phyloP scores from a whole-genome alignment of 2,888 invertebrate species.

The Ochropleura plecta region DNA sequence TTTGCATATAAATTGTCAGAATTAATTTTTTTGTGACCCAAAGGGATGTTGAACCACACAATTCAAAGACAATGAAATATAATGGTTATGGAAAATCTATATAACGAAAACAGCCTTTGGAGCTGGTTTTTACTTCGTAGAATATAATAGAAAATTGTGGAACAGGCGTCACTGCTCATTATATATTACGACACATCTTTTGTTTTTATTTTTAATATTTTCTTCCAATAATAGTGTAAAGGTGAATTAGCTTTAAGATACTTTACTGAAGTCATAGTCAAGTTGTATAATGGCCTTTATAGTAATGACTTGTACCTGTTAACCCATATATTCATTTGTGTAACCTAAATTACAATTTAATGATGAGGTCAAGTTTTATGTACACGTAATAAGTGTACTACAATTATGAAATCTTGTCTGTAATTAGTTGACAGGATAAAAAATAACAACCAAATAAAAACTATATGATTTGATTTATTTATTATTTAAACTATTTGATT shows the following conservation, averaged over 20 bases:
- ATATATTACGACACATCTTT: conserved; percentile 4
- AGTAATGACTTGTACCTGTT: background rate
- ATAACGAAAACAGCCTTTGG: conserved; percentile 5
- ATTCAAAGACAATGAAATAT: conserved; percentile 44
- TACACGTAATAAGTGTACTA: background rate
- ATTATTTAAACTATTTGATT: no score
- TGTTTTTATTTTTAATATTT: conserved; percentile 1
- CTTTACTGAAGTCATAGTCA: background rate
- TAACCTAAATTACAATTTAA: conserved; percentile 34
- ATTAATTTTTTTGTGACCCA: conserved; percentile 28
- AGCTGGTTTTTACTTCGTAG: conserved; percentile 1
- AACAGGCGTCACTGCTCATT: background rate
- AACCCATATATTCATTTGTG: background rate
- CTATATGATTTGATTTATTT: no score
- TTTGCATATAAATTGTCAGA: conserved; percentile 27
- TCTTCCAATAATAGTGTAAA: background rate
- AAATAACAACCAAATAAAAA: background rate
- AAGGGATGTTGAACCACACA: conserved; percentile 13
- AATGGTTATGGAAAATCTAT: conserved; percentile 50
- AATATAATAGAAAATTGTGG: background rate
- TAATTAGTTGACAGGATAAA: background rate
- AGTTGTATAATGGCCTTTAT: background rate
- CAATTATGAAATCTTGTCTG: background rate
- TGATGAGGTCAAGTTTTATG: conserved; percentile 4
- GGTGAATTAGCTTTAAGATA: background rate